phyloP scores from a whole-genome alignment of 1,140 invertebrate species.

The Scaptomyza graminum region DNA sequence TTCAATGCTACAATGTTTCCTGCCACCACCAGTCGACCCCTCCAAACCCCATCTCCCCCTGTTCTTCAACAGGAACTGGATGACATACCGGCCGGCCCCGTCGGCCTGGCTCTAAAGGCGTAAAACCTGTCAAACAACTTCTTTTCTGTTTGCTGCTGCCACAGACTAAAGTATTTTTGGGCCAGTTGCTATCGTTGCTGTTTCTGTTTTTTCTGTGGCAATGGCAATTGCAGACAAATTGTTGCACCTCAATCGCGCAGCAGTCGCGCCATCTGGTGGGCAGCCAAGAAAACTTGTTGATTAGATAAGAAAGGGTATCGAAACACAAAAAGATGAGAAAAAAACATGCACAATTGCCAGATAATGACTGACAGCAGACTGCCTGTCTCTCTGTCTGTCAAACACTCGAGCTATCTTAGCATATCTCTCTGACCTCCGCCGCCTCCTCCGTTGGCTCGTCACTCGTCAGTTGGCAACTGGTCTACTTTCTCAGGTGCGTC shows the following conservation, averaged over 20 bases:
- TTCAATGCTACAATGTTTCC: conserved; percentile 52
- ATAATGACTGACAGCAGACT: background rate
- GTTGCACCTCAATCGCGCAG: conserved; percentile 77
- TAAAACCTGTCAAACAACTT: conserved; percentile 67
- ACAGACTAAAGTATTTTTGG: conserved; percentile 54
- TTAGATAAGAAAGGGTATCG: conserved; percentile 61
- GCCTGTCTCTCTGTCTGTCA: background rate
- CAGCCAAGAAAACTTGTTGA: conserved; percentile 72
- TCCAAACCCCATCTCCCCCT: background rate
- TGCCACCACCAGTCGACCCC: background rate
- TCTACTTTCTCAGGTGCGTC: conserved; percentile 49
- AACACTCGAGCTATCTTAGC: background rate
- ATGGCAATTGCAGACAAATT: conserved; percentile 74
- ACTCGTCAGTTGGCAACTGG: conserved; percentile 9
- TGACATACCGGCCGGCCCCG: conserved; percentile 59
- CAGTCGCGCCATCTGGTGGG: conserved; percentile 45
- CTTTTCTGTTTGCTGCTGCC: conserved; percentile 32
- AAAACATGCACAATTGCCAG: conserved; percentile 23
- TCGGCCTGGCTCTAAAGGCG: conserved; percentile 39
- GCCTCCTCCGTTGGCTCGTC: background rate
- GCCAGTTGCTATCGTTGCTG: conserved; percentile 53
- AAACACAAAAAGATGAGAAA: too few relatives aligned
- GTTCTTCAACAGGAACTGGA: conserved; percentile 18
- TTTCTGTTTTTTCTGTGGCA: conserved; percentile 35
- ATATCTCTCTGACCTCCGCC: conserved; percentile 3